Evolutionary conservation across 1,140 invertebrate genomes (phyloP).

Genomic region (Melipona quadrifasciata): DNA sequence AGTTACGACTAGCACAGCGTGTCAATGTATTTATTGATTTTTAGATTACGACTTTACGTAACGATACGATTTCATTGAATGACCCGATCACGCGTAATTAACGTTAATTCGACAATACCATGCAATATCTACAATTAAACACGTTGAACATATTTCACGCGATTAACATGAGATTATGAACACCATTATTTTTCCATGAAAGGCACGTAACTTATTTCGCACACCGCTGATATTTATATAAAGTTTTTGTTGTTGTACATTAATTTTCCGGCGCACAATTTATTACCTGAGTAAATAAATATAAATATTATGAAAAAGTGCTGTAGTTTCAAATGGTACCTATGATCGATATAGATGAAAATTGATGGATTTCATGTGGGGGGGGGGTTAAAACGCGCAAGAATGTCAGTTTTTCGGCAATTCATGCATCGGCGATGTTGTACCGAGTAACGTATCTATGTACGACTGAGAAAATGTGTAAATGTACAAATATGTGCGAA

Average conservation of each 20-base stretch:
- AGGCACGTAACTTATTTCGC: constrained; percentile 68
- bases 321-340: too few relatives aligned
- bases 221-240: constrained; percentile 23
- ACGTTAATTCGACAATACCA: constrained; percentile 8
- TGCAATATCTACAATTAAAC: constrained; percentile 29
- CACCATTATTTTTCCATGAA: constrained; percentile 64
- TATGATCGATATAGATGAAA: too few relatives aligned
- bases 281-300: constrained; percentile 7
- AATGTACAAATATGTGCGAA: too few relatives aligned
- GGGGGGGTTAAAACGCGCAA: too few relatives aligned
- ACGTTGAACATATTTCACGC: constrained; percentile 5
- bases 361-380: too few relatives aligned
- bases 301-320: background rate
- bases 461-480: too few relatives aligned
- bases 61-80: constrained; percentile 7
- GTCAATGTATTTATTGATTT: constrained; percentile 33
- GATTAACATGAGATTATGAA: constrained; percentile 51
- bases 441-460: too few relatives aligned
- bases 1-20: constrained; percentile 47
- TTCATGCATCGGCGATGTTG: too few relatives aligned
- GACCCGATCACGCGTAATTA: background rate
- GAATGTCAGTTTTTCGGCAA: too few relatives aligned
- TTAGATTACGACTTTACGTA: constrained; percentile 24
- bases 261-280: constrained; percentile 1
- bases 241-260: background rate